A percentile compares a stretch with the other conserved stretches of the same genome.
Conservation (phyloP, 2,113 vertebrate species). For the Chionis minor region DNA sequence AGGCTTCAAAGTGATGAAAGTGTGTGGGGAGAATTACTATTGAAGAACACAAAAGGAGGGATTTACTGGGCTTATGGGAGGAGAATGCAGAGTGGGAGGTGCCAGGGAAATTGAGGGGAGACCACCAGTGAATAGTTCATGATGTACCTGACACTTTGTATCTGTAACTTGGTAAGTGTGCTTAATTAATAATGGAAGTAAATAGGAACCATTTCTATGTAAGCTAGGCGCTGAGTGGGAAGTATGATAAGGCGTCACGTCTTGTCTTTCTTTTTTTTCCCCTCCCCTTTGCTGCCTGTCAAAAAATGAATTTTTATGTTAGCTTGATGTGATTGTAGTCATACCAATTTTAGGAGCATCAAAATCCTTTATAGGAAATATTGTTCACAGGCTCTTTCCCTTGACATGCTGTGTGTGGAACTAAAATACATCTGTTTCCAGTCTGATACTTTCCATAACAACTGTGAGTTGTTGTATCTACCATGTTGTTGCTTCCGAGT, state of each 20-base stretch:
- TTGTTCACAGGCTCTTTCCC: not conserved
- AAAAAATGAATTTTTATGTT: not conserved
- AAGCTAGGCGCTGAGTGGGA: not conserved
- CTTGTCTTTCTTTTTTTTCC: no score
- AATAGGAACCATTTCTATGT: not conserved
- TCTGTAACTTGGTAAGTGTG: not conserved
- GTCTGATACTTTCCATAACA: not conserved
- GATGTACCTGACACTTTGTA: accelerated
- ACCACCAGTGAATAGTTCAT: not conserved
- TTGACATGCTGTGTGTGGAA: not conserved
- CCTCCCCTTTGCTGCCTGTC: not conserved
- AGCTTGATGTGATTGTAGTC: not conserved
- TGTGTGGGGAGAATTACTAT: not conserved
- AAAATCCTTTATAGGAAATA: not conserved
- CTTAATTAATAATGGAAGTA: not conserved
- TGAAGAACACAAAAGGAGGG: not conserved
- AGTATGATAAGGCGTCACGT: no score
- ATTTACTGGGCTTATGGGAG: not conserved
- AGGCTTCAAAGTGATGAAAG: not conserved
- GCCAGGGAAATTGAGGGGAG: no score
- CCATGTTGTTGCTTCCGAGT: not conserved
- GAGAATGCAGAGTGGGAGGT: not conserved
- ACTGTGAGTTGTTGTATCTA: not conserved
- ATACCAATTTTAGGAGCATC: not conserved
- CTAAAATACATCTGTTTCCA: not conserved